Evolutionary conservation across 2,113 vertebrate species (phyloP), one percentile per base, ranked within the genome.

Genomic region (Marcusenius ussheri): DNA sequence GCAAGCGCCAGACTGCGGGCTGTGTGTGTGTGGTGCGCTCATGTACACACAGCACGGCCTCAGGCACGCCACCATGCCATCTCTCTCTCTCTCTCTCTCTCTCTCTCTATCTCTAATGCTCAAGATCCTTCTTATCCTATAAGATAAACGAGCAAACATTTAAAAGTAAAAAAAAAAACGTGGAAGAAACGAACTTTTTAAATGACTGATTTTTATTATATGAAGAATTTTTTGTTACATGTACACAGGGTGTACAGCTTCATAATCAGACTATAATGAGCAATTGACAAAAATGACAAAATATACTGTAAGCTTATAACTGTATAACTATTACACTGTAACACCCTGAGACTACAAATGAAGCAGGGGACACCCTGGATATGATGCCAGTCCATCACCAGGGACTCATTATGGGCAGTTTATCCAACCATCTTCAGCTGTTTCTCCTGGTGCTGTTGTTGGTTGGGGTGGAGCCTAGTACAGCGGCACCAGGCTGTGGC

Each of bases 1-100:
- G 83, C 89, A 66, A 74, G 84, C 89, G 53, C 42, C 89, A 70
- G 62, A 50, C 49, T 90, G 77, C 87, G 77, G 31, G 74, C 87
- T 53, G 50, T n/a, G 53, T 89, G 39, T 46, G 90, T 50, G 58
- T 46, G 50, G 88, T 56, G 50, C 49, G 56, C 58, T 66, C n/a
- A 31, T 47, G 49, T 46, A 70, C 66, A 88, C 70, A 58, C 58
- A 74, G 77, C 70, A 70, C 45, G 47, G 51, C 47, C 47, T 31
- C 58, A 77, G 13, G 47, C 83, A 31, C 89, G 58, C 45, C 17
- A 90, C 83, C 56, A 88, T 45, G 45, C 24, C 62, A 70, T 70
- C 56, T 47, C 56, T 62, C 56, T 39, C 62, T 88, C 50, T 88
- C 50, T 53, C 27, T 35, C 50, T 27, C 39, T 62, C 53, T 46